Conservation (phyloP, 2,888 invertebrate genomes). For the Sinhomidia bicolor region DNA sequence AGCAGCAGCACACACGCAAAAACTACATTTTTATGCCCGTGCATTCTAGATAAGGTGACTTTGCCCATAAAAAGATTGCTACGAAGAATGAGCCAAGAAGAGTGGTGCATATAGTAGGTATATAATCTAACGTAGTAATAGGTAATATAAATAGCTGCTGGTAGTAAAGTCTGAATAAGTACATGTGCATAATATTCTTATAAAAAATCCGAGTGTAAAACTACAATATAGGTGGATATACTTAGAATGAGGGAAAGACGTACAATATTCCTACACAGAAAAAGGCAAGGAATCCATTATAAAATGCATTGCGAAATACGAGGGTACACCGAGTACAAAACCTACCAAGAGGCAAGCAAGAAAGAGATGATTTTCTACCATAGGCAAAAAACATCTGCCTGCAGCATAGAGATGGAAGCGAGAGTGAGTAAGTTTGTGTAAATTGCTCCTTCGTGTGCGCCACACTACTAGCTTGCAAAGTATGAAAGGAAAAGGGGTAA, state of each 20-base stretch:
- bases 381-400: slow-evolving; percentile 39
- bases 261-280: slow-evolving; percentile 27
- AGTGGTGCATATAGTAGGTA: not conserved
- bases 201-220: not conserved
- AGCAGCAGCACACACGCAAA: not conserved
- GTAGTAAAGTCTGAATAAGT: not conserved
- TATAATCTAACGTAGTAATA: not conserved
- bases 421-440: slow-evolving; percentile 25
- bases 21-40: slow-evolving; percentile 53
- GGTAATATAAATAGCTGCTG: not conserved
- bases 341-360: not conserved
- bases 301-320: slow-evolving; percentile 58
- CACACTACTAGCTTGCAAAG: slow-evolving; percentile 52
- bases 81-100: not conserved
- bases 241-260: not conserved
- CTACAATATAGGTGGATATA: too few relatives aligned
- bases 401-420: slow-evolving; percentile 23
- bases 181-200: slow-evolving; percentile 21
- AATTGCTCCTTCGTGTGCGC: slow-evolving; percentile 37
- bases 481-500: slow-evolving; percentile 41
- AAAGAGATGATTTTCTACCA: not conserved
- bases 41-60: slow-evolving; percentile 69
- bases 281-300: slow-evolving; percentile 54
- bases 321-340: not conserved
- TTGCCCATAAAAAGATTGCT: slow-evolving; percentile 46